Evolutionary conservation across 2,113 vertebrate species (phyloP).

Genomic region (Anarhynchus alexandrinus): DNA sequence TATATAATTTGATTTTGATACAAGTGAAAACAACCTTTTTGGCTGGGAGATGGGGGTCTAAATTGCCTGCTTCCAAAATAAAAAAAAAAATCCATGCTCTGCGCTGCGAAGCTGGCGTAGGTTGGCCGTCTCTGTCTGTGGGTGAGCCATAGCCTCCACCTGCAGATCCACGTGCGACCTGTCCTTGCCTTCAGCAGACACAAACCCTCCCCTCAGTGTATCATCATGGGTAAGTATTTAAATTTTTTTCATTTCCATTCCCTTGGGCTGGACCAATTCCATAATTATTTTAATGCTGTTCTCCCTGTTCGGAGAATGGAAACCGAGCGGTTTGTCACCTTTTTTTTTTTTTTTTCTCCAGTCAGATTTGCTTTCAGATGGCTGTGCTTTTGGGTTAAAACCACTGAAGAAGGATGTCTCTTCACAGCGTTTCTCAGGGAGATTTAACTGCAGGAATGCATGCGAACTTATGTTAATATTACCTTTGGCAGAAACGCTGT

Average conservation of each 20-base stretch:
- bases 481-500: conserved; percentile 28
- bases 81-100: background rate
- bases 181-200: background rate
- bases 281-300: background rate
- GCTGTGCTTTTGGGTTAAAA: background rate
- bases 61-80: background rate
- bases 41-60: background rate
- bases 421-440: conserved; percentile 2
- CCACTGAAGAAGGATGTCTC: background rate
- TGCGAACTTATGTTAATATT: conserved; percentile 21
- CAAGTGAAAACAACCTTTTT: background rate
- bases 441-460: conserved; percentile 26
- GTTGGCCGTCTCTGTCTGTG: background rate
- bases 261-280: background rate
- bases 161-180: background rate
- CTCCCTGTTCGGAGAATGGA: background rate
- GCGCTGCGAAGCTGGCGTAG: background rate
- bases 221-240: background rate
- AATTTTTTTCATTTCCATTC: background rate
- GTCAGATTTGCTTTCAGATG: background rate
- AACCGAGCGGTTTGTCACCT: background rate
- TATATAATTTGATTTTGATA: conserved; percentile 27
- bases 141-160: background rate
- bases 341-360: background rate
- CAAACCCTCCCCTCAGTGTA: background rate